phyloP scores from a whole-genome alignment of 1,140 invertebrate genomes.

The Apis florea region DNA sequence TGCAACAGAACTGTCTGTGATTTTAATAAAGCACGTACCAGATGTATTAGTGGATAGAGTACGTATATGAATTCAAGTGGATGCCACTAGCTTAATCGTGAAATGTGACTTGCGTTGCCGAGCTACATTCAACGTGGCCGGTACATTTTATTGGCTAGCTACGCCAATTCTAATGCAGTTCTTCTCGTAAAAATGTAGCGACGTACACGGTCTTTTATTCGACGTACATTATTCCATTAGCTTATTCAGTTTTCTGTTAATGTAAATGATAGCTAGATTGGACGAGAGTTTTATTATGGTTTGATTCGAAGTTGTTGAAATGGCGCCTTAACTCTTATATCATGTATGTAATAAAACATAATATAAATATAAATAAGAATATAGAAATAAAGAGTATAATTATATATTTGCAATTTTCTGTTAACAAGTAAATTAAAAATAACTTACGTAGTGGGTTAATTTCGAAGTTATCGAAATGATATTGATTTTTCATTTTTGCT shows the following conservation, averaged over 20 bases:
- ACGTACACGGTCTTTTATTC: neutral
- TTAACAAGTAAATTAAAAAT: too few relatives aligned
- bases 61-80: slow-evolving; percentile 22
- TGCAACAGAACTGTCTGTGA: slow-evolving; percentile 32
- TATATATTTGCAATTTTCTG: too few relatives aligned
- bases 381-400: too few relatives aligned
- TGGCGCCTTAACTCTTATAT: too few relatives aligned
- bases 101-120: slow-evolving; percentile 5
- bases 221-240: neutral
- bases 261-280: neutral
- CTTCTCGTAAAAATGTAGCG: neutral
- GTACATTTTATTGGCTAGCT: slow-evolving; percentile 8
- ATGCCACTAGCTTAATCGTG: slow-evolving; percentile 19
- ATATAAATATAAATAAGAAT: too few relatives aligned
- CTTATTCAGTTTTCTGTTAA: neutral
- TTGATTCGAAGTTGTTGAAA: neutral
- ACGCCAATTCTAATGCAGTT: slow-evolving; percentile 6
- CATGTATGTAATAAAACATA: too few relatives aligned
- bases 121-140: neutral
- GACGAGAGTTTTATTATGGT: neutral
- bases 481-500: too few relatives aligned
- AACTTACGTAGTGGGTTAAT: too few relatives aligned
- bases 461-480: too few relatives aligned
- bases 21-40: slow-evolving; percentile 44
- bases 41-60: neutral